These are phyloP conservation scores for Cariama cristata DNA, from an alignment of 2,113 vertebrate species.

Conservation along the genomic window DNA sequence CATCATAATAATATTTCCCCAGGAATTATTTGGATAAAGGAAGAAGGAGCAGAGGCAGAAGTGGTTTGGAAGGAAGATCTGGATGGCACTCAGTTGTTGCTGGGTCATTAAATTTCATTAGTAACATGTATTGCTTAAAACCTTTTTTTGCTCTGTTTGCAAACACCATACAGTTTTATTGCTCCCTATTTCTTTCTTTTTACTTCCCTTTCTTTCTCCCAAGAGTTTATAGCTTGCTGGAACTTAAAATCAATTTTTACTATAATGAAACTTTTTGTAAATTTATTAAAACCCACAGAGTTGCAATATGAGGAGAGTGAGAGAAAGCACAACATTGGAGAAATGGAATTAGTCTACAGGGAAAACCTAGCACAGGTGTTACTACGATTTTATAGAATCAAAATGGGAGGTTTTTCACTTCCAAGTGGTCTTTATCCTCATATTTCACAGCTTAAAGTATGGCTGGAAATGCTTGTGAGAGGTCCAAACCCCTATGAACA, in stretches of 20 bases:
- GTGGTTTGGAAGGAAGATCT: not conserved
- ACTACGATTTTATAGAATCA: not conserved
- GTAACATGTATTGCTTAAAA: not conserved
- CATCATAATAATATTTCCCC: fast-evolving
- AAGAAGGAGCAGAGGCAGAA: not conserved
- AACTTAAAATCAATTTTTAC: conserved; percentile 17
- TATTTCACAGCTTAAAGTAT: not conserved
- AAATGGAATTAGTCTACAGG: not conserved
- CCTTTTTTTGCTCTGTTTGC: not conserved
- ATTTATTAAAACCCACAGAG: not conserved
- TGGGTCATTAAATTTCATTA: not conserved
- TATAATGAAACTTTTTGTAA: not conserved
- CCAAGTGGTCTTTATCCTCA: not conserved
- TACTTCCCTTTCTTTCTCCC: not conserved
- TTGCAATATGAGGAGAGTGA: not conserved
- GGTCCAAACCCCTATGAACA: not conserved
- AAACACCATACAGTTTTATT: not conserved
- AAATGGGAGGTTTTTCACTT: not conserved
- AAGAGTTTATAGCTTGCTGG: not conserved
- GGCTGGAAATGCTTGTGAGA: not conserved
- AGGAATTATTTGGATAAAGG: not conserved
- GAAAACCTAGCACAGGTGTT: not conserved
- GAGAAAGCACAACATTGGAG: not conserved
- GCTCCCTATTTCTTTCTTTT: not conserved
- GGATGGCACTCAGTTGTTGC: not conserved